Evolutionary conservation across 1,140 invertebrate species (phyloP).

Genomic region (Marisa cornuarietis): DNA sequence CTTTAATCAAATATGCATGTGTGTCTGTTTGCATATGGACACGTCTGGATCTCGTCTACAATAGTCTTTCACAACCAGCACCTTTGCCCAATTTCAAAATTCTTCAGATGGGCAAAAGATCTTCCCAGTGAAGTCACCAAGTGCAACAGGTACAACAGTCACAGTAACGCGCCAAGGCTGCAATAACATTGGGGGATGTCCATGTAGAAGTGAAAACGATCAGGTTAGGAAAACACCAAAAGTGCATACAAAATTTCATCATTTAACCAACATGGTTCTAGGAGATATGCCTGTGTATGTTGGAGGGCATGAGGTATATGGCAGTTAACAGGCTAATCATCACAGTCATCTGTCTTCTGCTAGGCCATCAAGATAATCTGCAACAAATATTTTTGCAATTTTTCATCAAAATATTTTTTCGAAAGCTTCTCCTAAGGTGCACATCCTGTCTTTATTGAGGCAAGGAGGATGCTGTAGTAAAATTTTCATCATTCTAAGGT

Average conservation of each 20-base stretch:
- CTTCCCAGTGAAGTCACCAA: constrained; percentile 30
- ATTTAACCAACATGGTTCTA: background rate
- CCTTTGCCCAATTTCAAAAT: constrained; percentile 37
- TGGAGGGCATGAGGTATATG: no score
- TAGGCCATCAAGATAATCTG: no score
- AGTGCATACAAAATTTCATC: background rate
- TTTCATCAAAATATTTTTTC: background rate
- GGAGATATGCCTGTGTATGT: no score
- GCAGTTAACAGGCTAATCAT: no score
- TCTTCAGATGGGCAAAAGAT: constrained; percentile 39
- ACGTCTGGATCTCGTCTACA: background rate
- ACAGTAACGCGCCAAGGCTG: constrained; percentile 33
- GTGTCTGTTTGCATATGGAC: background rate
- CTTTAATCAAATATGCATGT: background rate
- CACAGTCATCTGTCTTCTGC: background rate
- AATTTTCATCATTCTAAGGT: no score
- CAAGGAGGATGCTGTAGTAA: no score
- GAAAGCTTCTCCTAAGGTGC: background rate
- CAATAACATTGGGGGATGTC: constrained; percentile 42
- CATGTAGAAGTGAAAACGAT: constrained; percentile 45
- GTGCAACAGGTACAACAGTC: constrained; percentile 35
- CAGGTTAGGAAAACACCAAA: constrained; percentile 28
- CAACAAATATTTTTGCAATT: background rate
- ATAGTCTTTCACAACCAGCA: constrained; percentile 42
- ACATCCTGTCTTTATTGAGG: background rate